These are phyloP conservation scores for Poecilia latipinna DNA, from an alignment of 2,113 vertebrate genomes.

Conservation along the genomic window DNA sequence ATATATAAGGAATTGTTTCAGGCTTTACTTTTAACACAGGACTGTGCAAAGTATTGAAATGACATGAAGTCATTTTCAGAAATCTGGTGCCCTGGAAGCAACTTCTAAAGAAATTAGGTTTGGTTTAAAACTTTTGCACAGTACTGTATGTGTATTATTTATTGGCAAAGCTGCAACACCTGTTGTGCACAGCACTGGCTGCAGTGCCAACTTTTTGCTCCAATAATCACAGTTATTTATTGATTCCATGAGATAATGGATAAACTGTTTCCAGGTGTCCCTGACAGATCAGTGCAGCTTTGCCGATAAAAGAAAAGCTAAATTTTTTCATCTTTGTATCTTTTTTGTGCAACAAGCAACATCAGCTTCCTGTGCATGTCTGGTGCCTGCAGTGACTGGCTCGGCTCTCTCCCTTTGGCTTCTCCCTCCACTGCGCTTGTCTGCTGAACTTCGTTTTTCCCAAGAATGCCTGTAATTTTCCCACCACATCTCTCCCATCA, in stretches of 20 bases:
- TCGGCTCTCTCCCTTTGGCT: constrained; percentile 80
- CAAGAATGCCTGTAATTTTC: not conserved
- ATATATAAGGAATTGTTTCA: not conserved
- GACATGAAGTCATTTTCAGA: not conserved
- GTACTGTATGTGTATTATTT: not conserved
- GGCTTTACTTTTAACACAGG: not conserved
- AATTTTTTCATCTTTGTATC: not conserved
- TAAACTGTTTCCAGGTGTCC: no score
- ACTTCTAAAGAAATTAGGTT: not conserved
- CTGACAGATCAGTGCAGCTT: constrained; percentile 9
- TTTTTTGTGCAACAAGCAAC: constrained; percentile 19
- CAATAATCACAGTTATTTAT: no score
- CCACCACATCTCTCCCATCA: not conserved
- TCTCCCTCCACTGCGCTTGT: constrained; percentile 34
- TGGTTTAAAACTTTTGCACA: not conserved
- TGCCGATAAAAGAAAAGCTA: not conserved
- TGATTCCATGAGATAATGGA: no score
- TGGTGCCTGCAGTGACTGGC: constrained; percentile 67
- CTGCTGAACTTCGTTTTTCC: not conserved
- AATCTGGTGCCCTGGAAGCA: not conserved
- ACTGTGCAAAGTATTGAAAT: not conserved
- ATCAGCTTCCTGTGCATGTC: constrained; percentile 36
- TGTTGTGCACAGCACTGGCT: not conserved
- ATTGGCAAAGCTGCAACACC: constrained; percentile 1
- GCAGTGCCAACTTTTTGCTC: no score